These are phyloP conservation scores for Urocynchramus pylzowi DNA, from an alignment of 2,113 vertebrate species.

Conservation along the genomic window DNA sequence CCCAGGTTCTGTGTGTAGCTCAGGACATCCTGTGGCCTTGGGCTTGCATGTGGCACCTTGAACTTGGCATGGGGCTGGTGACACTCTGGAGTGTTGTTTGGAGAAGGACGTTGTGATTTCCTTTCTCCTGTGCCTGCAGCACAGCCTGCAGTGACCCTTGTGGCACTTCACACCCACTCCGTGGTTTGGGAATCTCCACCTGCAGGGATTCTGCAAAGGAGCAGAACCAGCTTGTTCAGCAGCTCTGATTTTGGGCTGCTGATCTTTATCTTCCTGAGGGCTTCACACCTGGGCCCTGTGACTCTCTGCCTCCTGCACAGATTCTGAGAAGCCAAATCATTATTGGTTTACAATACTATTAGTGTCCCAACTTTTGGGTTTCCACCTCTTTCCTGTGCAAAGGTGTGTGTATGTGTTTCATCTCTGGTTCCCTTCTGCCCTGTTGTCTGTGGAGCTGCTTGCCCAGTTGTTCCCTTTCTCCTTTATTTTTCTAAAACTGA, in stretches of 20 bases:
- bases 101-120: background rate
- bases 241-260: fast-evolving
- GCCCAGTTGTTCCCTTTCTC: background rate
- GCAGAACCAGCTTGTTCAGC: background rate
- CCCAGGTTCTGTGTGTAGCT: background rate
- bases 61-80: fast-evolving
- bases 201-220: background rate
- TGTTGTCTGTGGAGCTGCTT: background rate
- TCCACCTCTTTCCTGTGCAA: background rate
- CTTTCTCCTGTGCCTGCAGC: background rate
- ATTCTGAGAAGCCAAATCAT: background rate
- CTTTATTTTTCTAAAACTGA: background rate
- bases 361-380: background rate
- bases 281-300: fast-evolving
- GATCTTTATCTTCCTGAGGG: background rate
- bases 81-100: background rate
- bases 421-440: background rate
- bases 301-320: background rate
- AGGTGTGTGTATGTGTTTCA: fast-evolving
- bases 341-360: background rate
- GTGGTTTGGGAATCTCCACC: background rate
- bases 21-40: background rate
- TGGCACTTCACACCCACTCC: background rate
- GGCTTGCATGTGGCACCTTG: background rate
- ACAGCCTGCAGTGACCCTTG: background rate